Evolutionary conservation across 2,113 vertebrate genomes (phyloP).

Genomic region (Elephas maximus): DNA sequence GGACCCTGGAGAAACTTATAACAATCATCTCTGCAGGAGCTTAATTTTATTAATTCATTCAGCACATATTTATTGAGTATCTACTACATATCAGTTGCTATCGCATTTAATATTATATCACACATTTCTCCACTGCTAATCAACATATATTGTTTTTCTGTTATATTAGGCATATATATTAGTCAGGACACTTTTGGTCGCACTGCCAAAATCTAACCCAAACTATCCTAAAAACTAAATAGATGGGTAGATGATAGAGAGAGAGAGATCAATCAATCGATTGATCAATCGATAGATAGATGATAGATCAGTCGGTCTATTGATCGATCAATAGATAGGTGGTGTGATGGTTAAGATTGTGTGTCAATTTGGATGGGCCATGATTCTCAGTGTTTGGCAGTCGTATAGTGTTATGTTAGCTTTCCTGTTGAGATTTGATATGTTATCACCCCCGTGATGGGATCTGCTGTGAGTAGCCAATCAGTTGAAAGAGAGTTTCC

Average conservation of each 20-base stretch:
- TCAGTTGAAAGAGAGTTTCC: no score
- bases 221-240: background rate
- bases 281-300: no score
- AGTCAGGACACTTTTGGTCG: background rate
- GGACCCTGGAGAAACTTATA: constrained; percentile 9
- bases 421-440: no score
- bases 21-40: background rate
- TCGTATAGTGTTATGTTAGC: no score
- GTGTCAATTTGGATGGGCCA: no score
- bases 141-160: background rate
- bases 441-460: no score
- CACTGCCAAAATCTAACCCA: background rate
- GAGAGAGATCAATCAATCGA: no score
- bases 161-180: background rate
- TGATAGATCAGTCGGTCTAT: background rate
- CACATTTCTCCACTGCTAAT: background rate
- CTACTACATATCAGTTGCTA: no score
- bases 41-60: background rate
- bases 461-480: no score
- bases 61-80: background rate
- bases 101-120: background rate
- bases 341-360: no score
- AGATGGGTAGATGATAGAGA: no score
- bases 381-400: no score
- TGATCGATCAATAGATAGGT: background rate